Conservation (phyloP, 53 echinoderm and acorn worm genomes). For the Arbacia lixula region DNA sequence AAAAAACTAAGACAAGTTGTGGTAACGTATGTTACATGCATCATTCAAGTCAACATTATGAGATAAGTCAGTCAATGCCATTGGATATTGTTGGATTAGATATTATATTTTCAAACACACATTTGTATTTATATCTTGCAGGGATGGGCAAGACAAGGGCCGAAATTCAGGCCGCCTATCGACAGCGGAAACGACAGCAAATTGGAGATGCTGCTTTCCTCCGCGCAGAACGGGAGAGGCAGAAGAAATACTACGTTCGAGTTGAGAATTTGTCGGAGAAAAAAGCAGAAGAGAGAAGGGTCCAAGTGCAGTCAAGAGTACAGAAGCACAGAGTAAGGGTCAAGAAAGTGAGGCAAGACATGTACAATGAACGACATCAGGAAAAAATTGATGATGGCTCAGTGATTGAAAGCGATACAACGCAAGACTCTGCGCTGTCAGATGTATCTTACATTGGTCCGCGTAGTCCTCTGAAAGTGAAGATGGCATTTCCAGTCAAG, state of each 20-base stretch:
- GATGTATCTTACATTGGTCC: constrained; percentile 1
- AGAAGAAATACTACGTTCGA: constrained; percentile 37
- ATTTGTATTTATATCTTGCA: background rate
- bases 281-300: constrained; percentile 3
- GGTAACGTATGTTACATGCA: no score
- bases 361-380: background rate
- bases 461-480: constrained; percentile 36
- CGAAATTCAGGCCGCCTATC: constrained; percentile 57
- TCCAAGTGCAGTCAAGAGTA: constrained; percentile 13
- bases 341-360: constrained; percentile 32
- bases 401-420: constrained; percentile 8
- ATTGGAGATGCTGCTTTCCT: constrained; percentile 52
- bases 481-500: constrained; percentile 35
- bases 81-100: background rate
- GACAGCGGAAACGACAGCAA: constrained; percentile 39
- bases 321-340: constrained; percentile 47
- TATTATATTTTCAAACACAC: background rate
- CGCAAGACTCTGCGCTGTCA: constrained; percentile 14
- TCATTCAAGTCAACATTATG: background rate
- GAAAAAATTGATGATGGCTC: no score
- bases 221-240: constrained; percentile 28
- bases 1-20: background rate
- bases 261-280: constrained; percentile 45
- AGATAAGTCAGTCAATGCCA: background rate
- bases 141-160: constrained; percentile 27